phyloP scores from a whole-genome alignment of 37 sponge, comb jelly and placozoan genomes.

The Petrosia ficiformis region DNA sequence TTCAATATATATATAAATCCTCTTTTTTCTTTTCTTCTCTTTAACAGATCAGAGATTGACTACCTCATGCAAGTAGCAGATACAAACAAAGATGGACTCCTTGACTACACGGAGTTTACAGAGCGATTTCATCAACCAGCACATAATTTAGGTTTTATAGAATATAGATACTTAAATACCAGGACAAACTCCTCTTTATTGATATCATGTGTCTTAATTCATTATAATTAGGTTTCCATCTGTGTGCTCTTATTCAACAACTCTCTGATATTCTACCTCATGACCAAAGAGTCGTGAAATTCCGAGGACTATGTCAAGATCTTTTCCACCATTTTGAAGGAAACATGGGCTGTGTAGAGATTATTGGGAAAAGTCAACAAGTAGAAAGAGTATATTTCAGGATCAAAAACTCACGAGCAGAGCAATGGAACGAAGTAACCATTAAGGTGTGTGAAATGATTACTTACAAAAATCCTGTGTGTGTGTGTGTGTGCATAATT shows the following conservation, averaged over 20 bases:
- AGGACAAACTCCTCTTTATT: background rate
- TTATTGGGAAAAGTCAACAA: constrained; percentile 72
- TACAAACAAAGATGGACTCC: constrained; percentile 81
- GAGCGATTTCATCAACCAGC: constrained; percentile 86
- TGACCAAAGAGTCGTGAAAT: constrained; percentile 23
- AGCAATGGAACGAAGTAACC: constrained; percentile 77
- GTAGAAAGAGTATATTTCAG: constrained; percentile 91
- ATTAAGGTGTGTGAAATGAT: constrained; percentile 1
- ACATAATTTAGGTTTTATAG: constrained; percentile 58
- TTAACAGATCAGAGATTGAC: constrained; percentile 65
- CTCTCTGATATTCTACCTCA: constrained; percentile 80
- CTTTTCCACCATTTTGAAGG: constrained; percentile 74
- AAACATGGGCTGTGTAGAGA: constrained; percentile 87
- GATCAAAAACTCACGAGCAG: constrained; percentile 42
- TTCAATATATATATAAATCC: background rate
- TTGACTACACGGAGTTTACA: constrained; percentile 94
- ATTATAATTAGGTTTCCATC: constrained; percentile 61
- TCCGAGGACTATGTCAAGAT: constrained; percentile 13
- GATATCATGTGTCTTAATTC: background rate
- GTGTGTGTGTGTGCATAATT: too few species aligned
- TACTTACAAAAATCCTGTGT: background rate
- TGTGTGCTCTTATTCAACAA: constrained; percentile 82
- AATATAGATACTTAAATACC: background rate
- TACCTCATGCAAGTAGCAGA: constrained; percentile 95
- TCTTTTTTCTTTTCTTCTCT: too few species aligned